These are phyloP conservation scores for Eupithecia tripunctaria DNA, from an alignment of 2,888 invertebrate species.

Conservation along the genomic window DNA sequence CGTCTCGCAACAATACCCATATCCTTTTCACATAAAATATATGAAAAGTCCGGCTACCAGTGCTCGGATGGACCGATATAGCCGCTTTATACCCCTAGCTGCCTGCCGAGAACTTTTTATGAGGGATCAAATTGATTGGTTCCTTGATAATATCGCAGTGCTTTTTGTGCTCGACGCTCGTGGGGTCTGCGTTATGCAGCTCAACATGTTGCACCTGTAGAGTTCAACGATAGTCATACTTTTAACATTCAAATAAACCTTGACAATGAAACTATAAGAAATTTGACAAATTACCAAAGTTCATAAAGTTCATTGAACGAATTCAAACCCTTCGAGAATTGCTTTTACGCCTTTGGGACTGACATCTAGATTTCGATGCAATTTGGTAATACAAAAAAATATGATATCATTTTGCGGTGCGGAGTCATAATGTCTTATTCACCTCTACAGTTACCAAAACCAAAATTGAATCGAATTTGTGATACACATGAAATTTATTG, in stretches of 20 bases:
- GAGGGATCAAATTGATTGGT: slow-evolving; percentile 85
- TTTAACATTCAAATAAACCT: background rate
- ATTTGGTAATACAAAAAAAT: slow-evolving; percentile 46
- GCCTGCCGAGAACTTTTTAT: slow-evolving; percentile 81
- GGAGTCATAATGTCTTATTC: slow-evolving; percentile 70
- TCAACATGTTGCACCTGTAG: slow-evolving; percentile 68
- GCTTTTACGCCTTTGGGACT: background rate
- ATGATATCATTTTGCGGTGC: slow-evolving; percentile 59
- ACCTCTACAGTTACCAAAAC: slow-evolving; percentile 61
- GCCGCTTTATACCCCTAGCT: slow-evolving; percentile 75
- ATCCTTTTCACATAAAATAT: slow-evolving; percentile 85
- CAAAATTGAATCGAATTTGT: slow-evolving; percentile 70
- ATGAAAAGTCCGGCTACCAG: slow-evolving; percentile 80
- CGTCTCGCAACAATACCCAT: slow-evolving; percentile 80
- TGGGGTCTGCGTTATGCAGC: slow-evolving; percentile 54
- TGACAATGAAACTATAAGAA: no score
- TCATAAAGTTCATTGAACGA: slow-evolving; percentile 1
- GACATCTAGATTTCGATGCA: slow-evolving; percentile 35
- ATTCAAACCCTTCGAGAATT: background rate
- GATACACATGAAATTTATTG: slow-evolving; percentile 68
- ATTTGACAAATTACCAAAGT: no score
- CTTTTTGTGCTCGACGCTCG: slow-evolving; percentile 62
- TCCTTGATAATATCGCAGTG: slow-evolving; percentile 79
- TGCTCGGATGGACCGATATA: slow-evolving; percentile 80
- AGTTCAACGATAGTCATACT: background rate